Evolutionary conservation across 2,888 invertebrate genomes (phyloP).

Genomic region (Dryadula phaetusa): DNA sequence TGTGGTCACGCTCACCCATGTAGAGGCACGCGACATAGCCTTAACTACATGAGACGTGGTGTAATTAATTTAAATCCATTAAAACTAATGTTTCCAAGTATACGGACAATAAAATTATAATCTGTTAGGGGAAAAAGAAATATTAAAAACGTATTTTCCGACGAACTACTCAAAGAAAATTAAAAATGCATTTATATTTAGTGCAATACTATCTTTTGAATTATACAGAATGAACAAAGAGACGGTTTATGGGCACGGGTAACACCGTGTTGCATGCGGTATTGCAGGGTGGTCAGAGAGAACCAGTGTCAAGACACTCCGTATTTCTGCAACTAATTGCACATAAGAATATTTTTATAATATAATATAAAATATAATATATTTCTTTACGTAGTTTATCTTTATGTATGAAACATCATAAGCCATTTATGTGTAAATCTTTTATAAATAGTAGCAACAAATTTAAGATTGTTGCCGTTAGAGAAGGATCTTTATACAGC

Average conservation of each 20-base stretch:
- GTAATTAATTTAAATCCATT: conserved; percentile 40
- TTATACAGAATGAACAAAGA: background rate
- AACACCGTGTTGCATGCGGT: too few species aligned
- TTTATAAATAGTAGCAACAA: background rate
- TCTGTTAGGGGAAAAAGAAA: background rate
- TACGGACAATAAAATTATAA: conserved; percentile 1
- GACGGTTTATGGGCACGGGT: too few species aligned
- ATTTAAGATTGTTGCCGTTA: conserved; percentile 1
- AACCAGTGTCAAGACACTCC: too few species aligned
- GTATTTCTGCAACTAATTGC: too few species aligned
- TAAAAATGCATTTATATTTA: background rate
- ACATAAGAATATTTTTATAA: too few species aligned
- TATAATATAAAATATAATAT: too few species aligned
- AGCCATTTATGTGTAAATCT: background rate
- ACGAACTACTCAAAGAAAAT: background rate
- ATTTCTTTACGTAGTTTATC: too few species aligned
- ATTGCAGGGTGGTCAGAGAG: too few species aligned
- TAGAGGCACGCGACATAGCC: conserved; percentile 47
- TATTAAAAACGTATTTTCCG: conserved; percentile 3
- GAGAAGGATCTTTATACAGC: background rate
- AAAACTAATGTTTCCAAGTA: conserved; percentile 34
- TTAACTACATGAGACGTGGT: conserved; percentile 37
- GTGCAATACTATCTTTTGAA: background rate
- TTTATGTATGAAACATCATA: too few species aligned
- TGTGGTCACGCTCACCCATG: conserved; percentile 50